phyloP scores from a whole-genome alignment of 2,888 invertebrate species.

The Mythimna ferrago region DNA sequence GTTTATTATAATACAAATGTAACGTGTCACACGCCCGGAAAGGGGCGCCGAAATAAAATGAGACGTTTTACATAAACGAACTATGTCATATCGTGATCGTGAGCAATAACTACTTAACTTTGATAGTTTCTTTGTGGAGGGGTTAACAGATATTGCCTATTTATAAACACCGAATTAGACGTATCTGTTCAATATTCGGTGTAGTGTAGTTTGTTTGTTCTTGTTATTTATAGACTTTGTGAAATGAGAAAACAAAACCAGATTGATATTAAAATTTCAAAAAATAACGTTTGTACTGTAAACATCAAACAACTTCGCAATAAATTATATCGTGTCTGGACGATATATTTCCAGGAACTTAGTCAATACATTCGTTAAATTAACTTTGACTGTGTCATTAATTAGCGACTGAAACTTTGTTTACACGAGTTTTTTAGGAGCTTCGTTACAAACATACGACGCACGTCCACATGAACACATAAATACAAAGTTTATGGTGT shows the following conservation, averaged over 20 bases:
- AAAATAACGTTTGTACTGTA: neutral
- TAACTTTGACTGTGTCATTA: slow-evolving; percentile 58
- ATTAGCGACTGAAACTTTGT: slow-evolving; percentile 56
- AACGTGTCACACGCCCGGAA: slow-evolving; percentile 67
- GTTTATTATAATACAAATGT: slow-evolving; percentile 76
- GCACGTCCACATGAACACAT: slow-evolving; percentile 24
- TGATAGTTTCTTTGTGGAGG: slow-evolving; percentile 55
- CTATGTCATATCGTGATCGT: slow-evolving; percentile 59
- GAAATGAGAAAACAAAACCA: neutral
- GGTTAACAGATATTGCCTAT: slow-evolving; percentile 49
- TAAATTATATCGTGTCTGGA: slow-evolving; percentile 35
- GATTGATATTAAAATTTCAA: neutral
- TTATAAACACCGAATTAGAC: slow-evolving; percentile 39
- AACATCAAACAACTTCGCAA: slow-evolving; percentile 13
- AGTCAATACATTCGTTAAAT: slow-evolving; percentile 42
- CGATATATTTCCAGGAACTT: slow-evolving; percentile 42
- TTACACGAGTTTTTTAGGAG: slow-evolving; percentile 39
- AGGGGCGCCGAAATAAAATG: slow-evolving; percentile 65
- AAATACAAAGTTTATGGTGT: slow-evolving; percentile 56
- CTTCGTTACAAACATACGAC: slow-evolving; percentile 32
- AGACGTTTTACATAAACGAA: slow-evolving; percentile 60
- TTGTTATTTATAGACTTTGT: neutral
- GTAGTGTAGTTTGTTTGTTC: slow-evolving; percentile 7
- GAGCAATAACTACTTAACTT: slow-evolving; percentile 54
- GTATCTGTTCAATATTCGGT: too few relatives aligned